phyloP scores from a whole-genome alignment of 2,888 invertebrate species.

The Ormyrus thymus region DNA sequence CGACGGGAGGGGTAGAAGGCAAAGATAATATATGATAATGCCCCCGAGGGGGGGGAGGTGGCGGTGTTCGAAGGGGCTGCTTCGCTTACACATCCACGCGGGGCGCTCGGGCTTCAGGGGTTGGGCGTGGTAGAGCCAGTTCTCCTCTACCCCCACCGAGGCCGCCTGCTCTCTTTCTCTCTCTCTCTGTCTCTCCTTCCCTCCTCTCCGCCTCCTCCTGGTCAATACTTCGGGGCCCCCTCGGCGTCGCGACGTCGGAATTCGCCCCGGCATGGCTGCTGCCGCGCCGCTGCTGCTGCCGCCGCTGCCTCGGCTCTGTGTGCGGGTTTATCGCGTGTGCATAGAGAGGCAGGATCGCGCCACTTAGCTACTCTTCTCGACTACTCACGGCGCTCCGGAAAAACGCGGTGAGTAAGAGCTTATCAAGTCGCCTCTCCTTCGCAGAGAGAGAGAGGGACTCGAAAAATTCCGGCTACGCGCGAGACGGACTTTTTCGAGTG shows the following conservation, averaged over 20 bases:
- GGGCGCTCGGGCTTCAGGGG: slow-evolving; percentile 62
- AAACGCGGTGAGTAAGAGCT: slow-evolving; percentile 53
- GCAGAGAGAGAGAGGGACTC: not conserved
- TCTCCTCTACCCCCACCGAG: slow-evolving; percentile 52
- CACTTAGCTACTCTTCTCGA: slow-evolving; percentile 34
- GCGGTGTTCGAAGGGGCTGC: slow-evolving; percentile 60
- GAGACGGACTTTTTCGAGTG: slow-evolving; percentile 38
- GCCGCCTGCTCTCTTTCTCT: slow-evolving; percentile 33
- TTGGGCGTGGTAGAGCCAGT: slow-evolving; percentile 70
- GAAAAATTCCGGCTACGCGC: slow-evolving; percentile 42
- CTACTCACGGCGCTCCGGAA: slow-evolving; percentile 30
- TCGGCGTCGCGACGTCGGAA: slow-evolving; percentile 72
- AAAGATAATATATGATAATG: slow-evolving; percentile 72
- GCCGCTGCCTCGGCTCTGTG: not conserved
- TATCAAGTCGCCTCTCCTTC: slow-evolving; percentile 44
- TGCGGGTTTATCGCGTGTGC: not conserved
- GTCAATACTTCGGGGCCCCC: slow-evolving; percentile 72
- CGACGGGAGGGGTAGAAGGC: slow-evolving; percentile 30
- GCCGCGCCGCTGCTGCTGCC: not conserved
- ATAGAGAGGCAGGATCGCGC: slow-evolving; percentile 30
- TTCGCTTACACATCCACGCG: slow-evolving; percentile 23
- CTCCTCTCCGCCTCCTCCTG: slow-evolving; percentile 62
- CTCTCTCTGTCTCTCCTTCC: slow-evolving; percentile 54
- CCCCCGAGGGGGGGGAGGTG: slow-evolving; percentile 38
- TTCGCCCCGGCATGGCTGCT: slow-evolving; percentile 68